Percentiles rank a stretch among this genome's conserved stretches.
Conservation (phyloP, 1,140 invertebrate species). For the Latrodectus geometricus region DNA sequence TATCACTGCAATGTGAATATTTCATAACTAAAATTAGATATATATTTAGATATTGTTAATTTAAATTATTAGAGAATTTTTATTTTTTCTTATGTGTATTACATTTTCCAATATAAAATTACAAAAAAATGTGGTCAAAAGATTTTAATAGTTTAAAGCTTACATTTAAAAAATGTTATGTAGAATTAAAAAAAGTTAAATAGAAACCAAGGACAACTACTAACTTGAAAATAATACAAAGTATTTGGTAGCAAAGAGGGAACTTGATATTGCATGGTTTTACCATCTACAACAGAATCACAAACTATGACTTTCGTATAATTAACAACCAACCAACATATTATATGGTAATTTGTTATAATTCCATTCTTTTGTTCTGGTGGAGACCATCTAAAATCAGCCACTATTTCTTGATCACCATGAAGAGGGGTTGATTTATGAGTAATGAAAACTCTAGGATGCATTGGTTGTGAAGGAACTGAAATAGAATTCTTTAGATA, state of each 20-base stretch:
- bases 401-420: conserved; percentile 67
- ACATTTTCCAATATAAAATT: neutral
- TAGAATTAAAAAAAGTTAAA: conserved; percentile 1
- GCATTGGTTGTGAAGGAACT: conserved; percentile 78
- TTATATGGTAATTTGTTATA: conserved; percentile 79
- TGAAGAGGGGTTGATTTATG: conserved; percentile 67
- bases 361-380: conserved; percentile 80
- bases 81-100: neutral
- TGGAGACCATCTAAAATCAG: conserved; percentile 79
- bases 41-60: neutral
- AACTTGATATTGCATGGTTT: conserved; percentile 73
- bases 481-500: conserved; percentile 69
- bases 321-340: conserved; percentile 73
- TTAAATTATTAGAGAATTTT: neutral
- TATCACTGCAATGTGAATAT: no score
- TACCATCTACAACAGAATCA: conserved; percentile 65
- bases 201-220: neutral
- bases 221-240: conserved; percentile 81
- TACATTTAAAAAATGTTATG: no score
- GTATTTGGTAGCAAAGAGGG: conserved; percentile 74
- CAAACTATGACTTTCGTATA: conserved; percentile 8
- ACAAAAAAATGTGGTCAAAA: no score
- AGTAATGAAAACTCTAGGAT: conserved; percentile 78
- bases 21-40: no score
- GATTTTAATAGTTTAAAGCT: no score